Evolutionary conservation across 2,113 vertebrate genomes (phyloP).

Genomic region (Leptosomus discolor): DNA sequence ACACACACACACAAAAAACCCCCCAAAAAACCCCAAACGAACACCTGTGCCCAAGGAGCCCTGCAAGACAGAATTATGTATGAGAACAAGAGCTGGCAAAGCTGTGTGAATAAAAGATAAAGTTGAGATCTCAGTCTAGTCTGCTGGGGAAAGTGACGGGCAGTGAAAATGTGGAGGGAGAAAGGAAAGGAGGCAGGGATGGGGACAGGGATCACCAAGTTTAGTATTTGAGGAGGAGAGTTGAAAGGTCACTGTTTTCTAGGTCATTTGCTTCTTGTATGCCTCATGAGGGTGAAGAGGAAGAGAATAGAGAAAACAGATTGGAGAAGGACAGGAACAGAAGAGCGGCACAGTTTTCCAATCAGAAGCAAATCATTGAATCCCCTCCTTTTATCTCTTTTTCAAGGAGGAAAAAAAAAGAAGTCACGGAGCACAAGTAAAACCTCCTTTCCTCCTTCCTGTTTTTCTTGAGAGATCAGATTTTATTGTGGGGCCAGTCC

Average conservation of each 20-base stretch:
- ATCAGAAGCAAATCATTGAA: background rate
- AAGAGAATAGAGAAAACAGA: background rate
- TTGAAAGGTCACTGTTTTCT: background rate
- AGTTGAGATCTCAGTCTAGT: background rate
- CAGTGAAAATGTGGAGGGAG: background rate
- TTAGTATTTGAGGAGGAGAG: background rate
- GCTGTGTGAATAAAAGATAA: background rate
- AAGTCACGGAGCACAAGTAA: background rate
- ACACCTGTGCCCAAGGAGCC: background rate
- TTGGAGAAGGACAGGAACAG: background rate
- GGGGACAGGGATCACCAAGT: background rate
- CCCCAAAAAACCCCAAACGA: background rate
- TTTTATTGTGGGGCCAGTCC: background rate
- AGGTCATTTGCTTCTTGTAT: background rate
- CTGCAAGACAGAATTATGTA: background rate
- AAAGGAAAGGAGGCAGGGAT: background rate
- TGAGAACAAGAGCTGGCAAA: background rate
- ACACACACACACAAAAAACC: too few species aligned
- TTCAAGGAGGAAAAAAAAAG: background rate
- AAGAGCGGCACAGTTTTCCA: background rate
- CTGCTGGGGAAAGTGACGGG: background rate
- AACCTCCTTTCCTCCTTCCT: rapidly evolving
- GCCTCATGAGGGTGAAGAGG: background rate
- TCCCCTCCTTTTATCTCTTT: background rate
- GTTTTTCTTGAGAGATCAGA: background rate